Conservation (phyloP, 2,113 vertebrate species). For the Entomyzon cyanotis region DNA sequence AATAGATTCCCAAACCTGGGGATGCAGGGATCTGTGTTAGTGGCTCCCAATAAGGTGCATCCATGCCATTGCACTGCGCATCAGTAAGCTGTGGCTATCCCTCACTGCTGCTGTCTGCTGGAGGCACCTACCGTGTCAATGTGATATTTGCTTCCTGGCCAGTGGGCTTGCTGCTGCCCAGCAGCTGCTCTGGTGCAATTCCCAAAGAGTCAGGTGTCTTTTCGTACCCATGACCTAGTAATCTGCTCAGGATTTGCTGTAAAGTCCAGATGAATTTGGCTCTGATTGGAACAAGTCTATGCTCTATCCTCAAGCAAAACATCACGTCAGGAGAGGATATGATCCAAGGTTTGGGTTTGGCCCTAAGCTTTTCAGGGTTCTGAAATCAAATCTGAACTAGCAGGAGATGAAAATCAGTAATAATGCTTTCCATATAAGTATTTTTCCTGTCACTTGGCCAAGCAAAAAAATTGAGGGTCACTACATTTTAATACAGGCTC, state of each 20-base stretch:
- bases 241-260: neutral
- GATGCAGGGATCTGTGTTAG: too few relatives aligned
- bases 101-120: neutral
- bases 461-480: neutral
- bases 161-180: rapidly evolving
- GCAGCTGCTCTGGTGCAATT: neutral
- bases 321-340: neutral
- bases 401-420: neutral
- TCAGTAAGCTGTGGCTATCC: neutral
- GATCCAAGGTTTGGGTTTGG: neutral
- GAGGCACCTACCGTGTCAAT: rapidly evolving
- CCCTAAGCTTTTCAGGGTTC: neutral
- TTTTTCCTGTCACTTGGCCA: slow-evolving; percentile 17
- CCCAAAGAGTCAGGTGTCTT: neutral
- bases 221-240: neutral
- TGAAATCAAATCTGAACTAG: neutral
- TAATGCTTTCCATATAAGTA: neutral
- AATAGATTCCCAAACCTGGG: neutral
- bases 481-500: neutral
- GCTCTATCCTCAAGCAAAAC: neutral
- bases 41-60: neutral
- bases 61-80: too few relatives aligned
- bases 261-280: slow-evolving; percentile 22
- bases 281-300: slow-evolving; percentile 13
- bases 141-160: neutral